Percentiles rank a stretch among this genome's conserved stretches.
Evolutionary conservation across 2,113 vertebrate genomes (phyloP).

Genomic region (Hippocampus barbouri): DNA sequence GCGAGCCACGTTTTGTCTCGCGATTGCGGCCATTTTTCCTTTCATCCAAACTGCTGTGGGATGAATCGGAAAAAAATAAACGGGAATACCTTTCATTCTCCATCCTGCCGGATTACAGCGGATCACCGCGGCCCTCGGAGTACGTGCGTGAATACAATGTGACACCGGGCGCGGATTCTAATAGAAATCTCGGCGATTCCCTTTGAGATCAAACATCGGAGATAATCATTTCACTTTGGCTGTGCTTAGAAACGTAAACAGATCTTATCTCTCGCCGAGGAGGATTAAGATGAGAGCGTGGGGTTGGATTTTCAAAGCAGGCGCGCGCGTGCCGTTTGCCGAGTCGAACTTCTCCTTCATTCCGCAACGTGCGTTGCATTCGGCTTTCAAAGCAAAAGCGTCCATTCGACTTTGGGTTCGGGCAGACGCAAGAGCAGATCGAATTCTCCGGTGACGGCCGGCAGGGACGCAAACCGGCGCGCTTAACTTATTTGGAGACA

Average conservation of each 20-base stretch:
- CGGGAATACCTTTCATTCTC: conserved; percentile 15
- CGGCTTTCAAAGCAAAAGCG: conserved; percentile 18
- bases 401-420: conserved; percentile 31
- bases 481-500: conserved; percentile 40
- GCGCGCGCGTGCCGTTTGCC: conserved; percentile 19
- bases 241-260: conserved; percentile 48
- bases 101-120: conserved; percentile 44
- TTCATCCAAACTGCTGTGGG: neutral
- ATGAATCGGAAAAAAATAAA: neutral
- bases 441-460: conserved; percentile 58
- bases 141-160: conserved; percentile 26
- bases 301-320: conserved; percentile 58
- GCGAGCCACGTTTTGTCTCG: neutral
- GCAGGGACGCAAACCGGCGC: conserved; percentile 28
- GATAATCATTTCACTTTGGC: conserved; percentile 50
- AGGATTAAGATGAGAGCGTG: conserved; percentile 42
- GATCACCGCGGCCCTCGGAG: conserved; percentile 16
- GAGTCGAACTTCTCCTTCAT: conserved; percentile 63
- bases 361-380: conserved; percentile 49
- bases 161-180: conserved; percentile 30
- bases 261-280: conserved; percentile 43
- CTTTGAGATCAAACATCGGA: conserved; percentile 29
- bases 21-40: conserved; percentile 8
- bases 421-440: conserved; percentile 36
- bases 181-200: conserved; percentile 32